These are phyloP conservation scores for Caenorhabditis sp. DNA, from an alignment of 2,888 invertebrate species.

Conservation along the genomic window DNA sequence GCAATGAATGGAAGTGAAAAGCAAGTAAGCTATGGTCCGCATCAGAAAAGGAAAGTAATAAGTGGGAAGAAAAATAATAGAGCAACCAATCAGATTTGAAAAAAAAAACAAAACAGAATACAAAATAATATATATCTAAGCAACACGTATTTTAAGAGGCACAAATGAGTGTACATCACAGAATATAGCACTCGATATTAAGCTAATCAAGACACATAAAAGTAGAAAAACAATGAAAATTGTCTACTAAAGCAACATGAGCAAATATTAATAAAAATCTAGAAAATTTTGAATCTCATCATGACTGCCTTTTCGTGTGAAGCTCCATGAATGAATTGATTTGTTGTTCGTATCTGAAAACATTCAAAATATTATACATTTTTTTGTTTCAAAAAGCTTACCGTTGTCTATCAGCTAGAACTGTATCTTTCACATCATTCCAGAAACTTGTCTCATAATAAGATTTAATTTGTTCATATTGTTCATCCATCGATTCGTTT, in stretches of 20 bases:
- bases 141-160: slow-evolving; percentile 42
- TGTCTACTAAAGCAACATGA: slow-evolving; percentile 4
- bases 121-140: neutral
- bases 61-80: neutral
- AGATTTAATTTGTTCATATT: slow-evolving; percentile 21
- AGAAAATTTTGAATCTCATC: neutral
- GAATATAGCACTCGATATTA: slow-evolving; percentile 20
- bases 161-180: slow-evolving; percentile 33
- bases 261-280: neutral
- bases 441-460: slow-evolving; percentile 16
- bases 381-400: slow-evolving; percentile 1
- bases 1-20: neutral
- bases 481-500: slow-evolving; percentile 16
- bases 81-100: neutral
- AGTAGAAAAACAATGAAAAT: slow-evolving; percentile 1
- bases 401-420: slow-evolving; percentile 17
- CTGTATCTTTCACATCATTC: slow-evolving; percentile 12
- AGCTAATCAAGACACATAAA: neutral
- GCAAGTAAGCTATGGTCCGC: neutral
- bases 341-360: slow-evolving; percentile 23
- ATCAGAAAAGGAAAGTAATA: neutral
- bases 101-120: neutral
- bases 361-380: neutral
- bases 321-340: slow-evolving; percentile 12
- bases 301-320: neutral